Base-by-base conservation (phyloP, 1,140 invertebrate genomes). In the Zophobas morio region DNA sequence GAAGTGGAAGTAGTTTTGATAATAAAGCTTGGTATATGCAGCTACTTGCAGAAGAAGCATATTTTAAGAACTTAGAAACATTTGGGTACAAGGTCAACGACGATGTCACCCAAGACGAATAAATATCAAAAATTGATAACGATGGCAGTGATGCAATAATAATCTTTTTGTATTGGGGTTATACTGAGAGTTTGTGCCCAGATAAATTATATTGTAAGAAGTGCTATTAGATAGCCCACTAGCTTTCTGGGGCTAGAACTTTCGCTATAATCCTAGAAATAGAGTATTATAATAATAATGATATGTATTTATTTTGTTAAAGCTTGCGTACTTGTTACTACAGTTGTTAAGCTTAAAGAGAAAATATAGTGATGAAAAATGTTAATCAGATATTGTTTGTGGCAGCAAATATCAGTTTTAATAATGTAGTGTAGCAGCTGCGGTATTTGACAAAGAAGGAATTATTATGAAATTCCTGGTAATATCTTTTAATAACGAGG, bases 1-100 rank as follows among this genome's bases (percentile, higher is more conserved):
- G 91, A 1, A 87, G 80, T 20, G 84, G 84, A 54, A 88, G 87
- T 35, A 84, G 81, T 66, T 79, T 91, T 0, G 83, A 89, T 84
- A 87, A 87, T 73, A 82, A 75, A 54, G 49, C 80, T 4, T 87
- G 86, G 86, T 81, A 84, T 66, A 77, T 83, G 70, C 42, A 82
- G 36, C 71, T 87, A 6, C 56, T 87, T 8, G 81, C 83, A 6
- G 78, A 86, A 32, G 85, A 87, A 66, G 81, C 85, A 35, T 84
- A 86, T 73, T 87, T 86, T 75, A 78, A 79, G 60, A 57, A 76
- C 60, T 70, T 85, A n/a, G 46, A 39, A 35, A 56, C 54, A 37
- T 74, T 20, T 37, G 47, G 47, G 35, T 56, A 74, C 32, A 74
- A 74, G 39, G 40, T 74, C 32, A 36, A 37, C 6, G 42, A 36